A percentile compares a stretch with the other conserved stretches of the same genome.
Conservation (phyloP, 1,140 invertebrate species). For the Arion vulgaris region DNA sequence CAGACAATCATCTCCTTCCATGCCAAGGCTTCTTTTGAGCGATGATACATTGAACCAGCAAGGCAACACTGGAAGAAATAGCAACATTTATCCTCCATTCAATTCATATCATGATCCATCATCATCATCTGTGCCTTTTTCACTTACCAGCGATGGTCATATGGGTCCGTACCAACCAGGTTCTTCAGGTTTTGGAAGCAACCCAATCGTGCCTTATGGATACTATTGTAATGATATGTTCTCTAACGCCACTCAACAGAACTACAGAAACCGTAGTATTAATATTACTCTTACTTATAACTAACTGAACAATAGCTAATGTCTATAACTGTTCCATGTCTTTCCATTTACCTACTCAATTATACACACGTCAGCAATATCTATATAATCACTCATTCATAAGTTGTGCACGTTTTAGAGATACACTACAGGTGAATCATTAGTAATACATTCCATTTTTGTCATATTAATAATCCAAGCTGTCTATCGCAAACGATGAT, state of each 20-base stretch:
- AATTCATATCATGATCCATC: constrained; percentile 34
- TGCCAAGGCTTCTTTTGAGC: neutral
- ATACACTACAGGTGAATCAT: too few species aligned
- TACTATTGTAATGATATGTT: constrained; percentile 28
- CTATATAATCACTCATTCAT: too few species aligned
- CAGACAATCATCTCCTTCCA: neutral
- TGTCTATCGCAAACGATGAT: too few species aligned
- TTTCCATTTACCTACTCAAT: neutral
- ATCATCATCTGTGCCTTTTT: neutral
- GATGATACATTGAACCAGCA: neutral
- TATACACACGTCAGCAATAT: too few species aligned
- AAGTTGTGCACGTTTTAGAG: too few species aligned
- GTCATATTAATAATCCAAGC: too few species aligned
- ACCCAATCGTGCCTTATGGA: neutral
- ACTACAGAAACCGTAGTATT: constrained; percentile 64
- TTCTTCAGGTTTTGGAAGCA: neutral
- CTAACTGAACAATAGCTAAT: constrained; percentile 41
- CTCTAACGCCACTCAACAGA: constrained; percentile 40
- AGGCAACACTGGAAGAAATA: neutral
- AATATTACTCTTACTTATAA: constrained; percentile 70
- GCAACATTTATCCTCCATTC: constrained; percentile 9
- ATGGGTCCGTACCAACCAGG: constrained; percentile 8
- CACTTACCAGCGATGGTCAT: neutral
- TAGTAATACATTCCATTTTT: too few species aligned
- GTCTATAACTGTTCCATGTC: neutral